These are phyloP conservation scores for Unio pictorum DNA, from an alignment of 2,888 invertebrate species.

Conservation along the genomic window DNA sequence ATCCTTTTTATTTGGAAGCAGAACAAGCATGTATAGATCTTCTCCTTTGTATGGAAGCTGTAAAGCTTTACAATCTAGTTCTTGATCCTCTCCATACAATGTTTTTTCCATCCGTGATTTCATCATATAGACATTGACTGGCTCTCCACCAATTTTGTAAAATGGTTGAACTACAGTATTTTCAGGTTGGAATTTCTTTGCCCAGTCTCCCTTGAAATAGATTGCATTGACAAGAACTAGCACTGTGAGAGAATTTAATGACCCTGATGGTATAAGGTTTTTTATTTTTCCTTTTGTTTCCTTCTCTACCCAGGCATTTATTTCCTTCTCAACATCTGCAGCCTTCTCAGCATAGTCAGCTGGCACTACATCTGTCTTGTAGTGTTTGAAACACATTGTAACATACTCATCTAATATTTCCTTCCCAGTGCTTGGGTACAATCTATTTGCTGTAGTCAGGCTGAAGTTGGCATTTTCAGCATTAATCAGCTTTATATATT, in stretches of 20 bases:
- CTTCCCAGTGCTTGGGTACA: conserved; percentile 45
- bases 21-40: conserved; percentile 53
- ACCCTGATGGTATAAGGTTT: conserved; percentile 79
- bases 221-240: conserved; percentile 72
- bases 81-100: conserved; percentile 71
- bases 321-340: conserved; percentile 72
- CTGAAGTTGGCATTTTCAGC: conserved; percentile 32
- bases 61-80: conserved; percentile 82
- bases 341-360: conserved; percentile 56
- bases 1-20: conserved; percentile 51
- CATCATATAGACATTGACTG: conserved; percentile 74
- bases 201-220: conserved; percentile 73
- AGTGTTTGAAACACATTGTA: conserved; percentile 35
- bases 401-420: conserved; percentile 48
- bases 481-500: conserved; percentile 32
- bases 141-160: conserved; percentile 52
- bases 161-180: conserved; percentile 76
- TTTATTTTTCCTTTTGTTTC: conserved; percentile 88
- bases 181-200: conserved; percentile 75
- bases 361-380: conserved; percentile 54
- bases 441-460: conserved; percentile 58
- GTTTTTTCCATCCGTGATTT: conserved; percentile 79
- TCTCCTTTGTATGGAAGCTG: conserved; percentile 78
- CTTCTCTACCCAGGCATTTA: conserved; percentile 87
- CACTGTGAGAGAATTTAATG: conserved; percentile 53